A percentile compares a stretch with the other conserved stretches of the same genome.
These are phyloP conservation scores for Falco biarmicus DNA, from an alignment of 2,797 vertebrate genomes.

Conservation along the genomic window DNA sequence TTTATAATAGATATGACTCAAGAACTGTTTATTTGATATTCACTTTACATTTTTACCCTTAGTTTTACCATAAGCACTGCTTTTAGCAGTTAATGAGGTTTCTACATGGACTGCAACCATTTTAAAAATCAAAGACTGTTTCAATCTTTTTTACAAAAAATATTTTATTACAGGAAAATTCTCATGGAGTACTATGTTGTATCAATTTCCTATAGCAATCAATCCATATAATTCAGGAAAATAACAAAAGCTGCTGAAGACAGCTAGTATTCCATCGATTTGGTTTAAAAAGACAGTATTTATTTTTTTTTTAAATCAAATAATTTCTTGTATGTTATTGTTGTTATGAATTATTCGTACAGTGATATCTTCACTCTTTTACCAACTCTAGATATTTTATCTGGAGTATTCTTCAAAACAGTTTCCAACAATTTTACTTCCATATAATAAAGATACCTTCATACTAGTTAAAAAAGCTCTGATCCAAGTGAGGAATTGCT, in stretches of 20 bases:
- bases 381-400: not conserved
- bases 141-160: not conserved
- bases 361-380: not conserved
- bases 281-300: not conserved
- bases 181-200: not conserved
- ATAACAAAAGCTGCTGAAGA: not conserved
- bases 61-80: not conserved
- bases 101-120: not conserved
- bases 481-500: not conserved
- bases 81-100: not conserved
- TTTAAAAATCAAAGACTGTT: not conserved
- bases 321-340: not conserved
- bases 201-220: not conserved
- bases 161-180: not conserved
- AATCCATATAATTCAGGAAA: not conserved
- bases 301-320: not conserved
- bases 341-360: not conserved
- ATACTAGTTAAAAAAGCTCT: not conserved
- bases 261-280: not conserved
- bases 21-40: not conserved
- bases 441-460: accelerated
- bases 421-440: not conserved
- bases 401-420: not conserved
- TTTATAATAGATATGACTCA: not conserved
- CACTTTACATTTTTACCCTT: not conserved